Conservation (phyloP, 2,888 invertebrate species). For the Copidosoma aretas region DNA sequence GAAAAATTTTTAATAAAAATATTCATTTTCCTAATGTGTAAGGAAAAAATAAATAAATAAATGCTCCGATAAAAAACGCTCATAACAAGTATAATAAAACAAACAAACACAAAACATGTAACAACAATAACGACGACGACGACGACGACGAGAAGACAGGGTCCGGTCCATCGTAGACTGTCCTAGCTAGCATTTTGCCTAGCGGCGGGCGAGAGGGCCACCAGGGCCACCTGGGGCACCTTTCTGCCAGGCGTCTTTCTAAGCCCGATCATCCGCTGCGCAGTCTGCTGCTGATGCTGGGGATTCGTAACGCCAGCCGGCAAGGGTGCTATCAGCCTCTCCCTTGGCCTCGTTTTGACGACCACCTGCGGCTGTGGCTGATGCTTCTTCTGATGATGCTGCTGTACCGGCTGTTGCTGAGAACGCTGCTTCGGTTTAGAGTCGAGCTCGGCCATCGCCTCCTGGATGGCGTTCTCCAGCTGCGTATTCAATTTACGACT, state of each 20-base stretch:
- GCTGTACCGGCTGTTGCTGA: neutral
- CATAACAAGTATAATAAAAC: neutral
- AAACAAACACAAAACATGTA: neutral
- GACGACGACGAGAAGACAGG: neutral
- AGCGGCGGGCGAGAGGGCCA: conserved; percentile 14
- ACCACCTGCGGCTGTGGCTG: neutral
- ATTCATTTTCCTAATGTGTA: neutral
- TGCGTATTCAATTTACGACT: conserved; percentile 91
- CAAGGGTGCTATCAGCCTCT: neutral
- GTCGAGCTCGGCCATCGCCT: conserved; percentile 89
- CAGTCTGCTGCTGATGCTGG: neutral
- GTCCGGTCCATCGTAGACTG: neutral
- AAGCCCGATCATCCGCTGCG: conserved; percentile 21
- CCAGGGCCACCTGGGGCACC: conserved; percentile 32
- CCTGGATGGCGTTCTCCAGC: conserved; percentile 90
- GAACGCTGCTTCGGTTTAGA: conserved; percentile 53
- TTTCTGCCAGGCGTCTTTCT: conserved; percentile 39
- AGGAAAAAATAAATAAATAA: too few relatives aligned
- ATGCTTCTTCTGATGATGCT: neutral
- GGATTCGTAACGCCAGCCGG: neutral
- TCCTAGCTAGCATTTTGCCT: conserved; percentile 23
- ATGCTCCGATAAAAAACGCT: too few relatives aligned
- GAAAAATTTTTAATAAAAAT: neutral
- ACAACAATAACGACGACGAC: neutral
- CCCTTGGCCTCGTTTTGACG: neutral